phyloP scores from a whole-genome alignment of 2,888 invertebrate species.

The Lasioglossum vierecki region DNA sequence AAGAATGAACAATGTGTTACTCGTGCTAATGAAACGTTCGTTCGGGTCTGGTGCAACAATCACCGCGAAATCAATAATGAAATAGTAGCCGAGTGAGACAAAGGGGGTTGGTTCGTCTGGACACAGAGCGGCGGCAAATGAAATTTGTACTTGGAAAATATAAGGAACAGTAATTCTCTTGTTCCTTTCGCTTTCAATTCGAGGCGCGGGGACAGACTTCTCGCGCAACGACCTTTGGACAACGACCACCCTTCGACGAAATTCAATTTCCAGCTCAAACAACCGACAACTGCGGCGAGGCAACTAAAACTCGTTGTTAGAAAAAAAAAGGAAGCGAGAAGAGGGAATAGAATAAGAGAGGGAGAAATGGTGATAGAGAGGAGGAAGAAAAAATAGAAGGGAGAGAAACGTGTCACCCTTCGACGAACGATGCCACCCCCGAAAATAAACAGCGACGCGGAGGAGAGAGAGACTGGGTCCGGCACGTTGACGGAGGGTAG shows the following conservation, averaged over 20 bases:
- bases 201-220: background rate
- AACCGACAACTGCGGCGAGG: slow-evolving; percentile 9
- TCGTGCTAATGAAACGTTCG: background rate
- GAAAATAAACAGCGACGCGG: slow-evolving; percentile 48
- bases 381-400: slow-evolving; percentile 34
- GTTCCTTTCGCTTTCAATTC: slow-evolving; percentile 21
- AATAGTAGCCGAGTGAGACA: background rate
- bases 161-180: background rate
- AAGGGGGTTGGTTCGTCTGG: background rate
- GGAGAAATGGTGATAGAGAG: background rate
- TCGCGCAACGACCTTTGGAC: slow-evolving; percentile 18
- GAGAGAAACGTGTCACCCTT: slow-evolving; percentile 28
- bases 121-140: background rate
- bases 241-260: slow-evolving; percentile 14
- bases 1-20: background rate
- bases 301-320: slow-evolving; percentile 20
- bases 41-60: background rate
- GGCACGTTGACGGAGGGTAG: slow-evolving; percentile 37
- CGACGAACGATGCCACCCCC: slow-evolving; percentile 21
- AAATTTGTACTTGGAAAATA: slow-evolving; percentile 11
- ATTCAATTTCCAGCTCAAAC: slow-evolving; percentile 19
- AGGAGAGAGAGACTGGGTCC: slow-evolving; percentile 33
- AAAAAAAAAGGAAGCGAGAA: slow-evolving; percentile 11
- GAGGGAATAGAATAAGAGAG: background rate
- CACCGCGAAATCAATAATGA: background rate